A percentile compares a stretch with the other conserved stretches of the same genome.
Evolutionary conservation across 2,888 invertebrate species (phyloP).

Genomic region (Pseudococcus longispinus): DNA sequence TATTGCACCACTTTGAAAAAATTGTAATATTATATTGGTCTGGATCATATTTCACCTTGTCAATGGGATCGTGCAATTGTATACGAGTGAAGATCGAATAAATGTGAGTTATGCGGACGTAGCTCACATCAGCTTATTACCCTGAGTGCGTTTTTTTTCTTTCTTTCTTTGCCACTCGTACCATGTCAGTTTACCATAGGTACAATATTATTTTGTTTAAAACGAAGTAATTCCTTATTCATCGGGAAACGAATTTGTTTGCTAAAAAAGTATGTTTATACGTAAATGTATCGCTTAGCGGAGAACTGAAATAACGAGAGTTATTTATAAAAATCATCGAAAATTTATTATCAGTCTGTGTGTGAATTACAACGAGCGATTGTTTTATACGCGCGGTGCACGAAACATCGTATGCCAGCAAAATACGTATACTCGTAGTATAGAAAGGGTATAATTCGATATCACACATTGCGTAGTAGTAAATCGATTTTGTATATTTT

Average conservation of each 20-base stretch:
- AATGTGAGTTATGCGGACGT: background rate
- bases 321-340: conserved; percentile 13
- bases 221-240: conserved; percentile 1
- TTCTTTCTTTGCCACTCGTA: background rate
- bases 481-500: conserved; percentile 7
- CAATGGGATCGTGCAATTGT: background rate
- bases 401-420: background rate
- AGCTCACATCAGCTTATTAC: background rate
- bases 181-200: background rate
- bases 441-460: background rate
- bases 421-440: background rate
- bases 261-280: background rate
- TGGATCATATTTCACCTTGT: background rate
- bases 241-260: background rate
- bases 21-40: background rate
- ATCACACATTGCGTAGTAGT: background rate
- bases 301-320: background rate
- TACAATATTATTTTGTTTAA: background rate
- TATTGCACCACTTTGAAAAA: background rate
- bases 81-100: background rate
- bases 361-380: background rate
- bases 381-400: background rate
- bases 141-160: background rate
- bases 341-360: conserved; percentile 13
- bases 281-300: background rate